These are phyloP conservation scores for Heterodera filipjevi DNA, from an alignment of 2,888 invertebrate species.

Conservation along the genomic window DNA sequence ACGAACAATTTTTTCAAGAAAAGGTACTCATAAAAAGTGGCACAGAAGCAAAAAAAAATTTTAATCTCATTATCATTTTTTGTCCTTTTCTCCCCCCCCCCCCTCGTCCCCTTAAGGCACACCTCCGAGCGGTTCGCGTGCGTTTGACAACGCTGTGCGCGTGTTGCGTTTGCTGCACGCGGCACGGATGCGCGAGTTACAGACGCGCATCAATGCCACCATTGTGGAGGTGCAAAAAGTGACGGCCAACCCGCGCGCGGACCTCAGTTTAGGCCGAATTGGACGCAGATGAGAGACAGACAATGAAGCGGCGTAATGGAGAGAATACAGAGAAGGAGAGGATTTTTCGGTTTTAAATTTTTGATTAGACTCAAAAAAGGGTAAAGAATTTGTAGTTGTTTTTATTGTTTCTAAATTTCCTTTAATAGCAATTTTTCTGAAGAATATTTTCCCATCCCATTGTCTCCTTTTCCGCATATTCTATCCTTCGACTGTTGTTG, in stretches of 20 bases:
- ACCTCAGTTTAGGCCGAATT: slow-evolving; percentile 40
- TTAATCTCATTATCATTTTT: not conserved
- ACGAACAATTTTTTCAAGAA: too few species aligned
- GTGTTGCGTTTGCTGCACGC: slow-evolving; percentile 81
- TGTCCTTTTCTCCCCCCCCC: not conserved
- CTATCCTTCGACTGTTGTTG: too few species aligned
- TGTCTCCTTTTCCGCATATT: too few species aligned
- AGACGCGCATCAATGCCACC: slow-evolving; percentile 79
- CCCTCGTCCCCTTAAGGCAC: slow-evolving; percentile 16
- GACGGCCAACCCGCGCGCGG: slow-evolving; percentile 69
- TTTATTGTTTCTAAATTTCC: too few species aligned
- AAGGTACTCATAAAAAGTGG: too few species aligned
- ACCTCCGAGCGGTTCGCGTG: slow-evolving; percentile 13
- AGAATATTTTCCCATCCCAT: too few species aligned
- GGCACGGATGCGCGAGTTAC: slow-evolving; percentile 60
- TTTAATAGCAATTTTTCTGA: too few species aligned
- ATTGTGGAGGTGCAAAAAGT: slow-evolving; percentile 88
- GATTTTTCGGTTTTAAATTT: too few species aligned
- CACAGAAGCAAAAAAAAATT: too few species aligned
- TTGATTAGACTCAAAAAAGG: too few species aligned
- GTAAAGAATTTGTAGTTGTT: too few species aligned
- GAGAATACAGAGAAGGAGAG: too few species aligned
- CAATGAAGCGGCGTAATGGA: not conserved
- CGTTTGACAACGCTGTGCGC: slow-evolving; percentile 68
- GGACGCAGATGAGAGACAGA: slow-evolving; percentile 39